Base-by-base conservation (phyloP, 2,113 vertebrate genomes). In the Brienomyrus longianalis region DNA sequence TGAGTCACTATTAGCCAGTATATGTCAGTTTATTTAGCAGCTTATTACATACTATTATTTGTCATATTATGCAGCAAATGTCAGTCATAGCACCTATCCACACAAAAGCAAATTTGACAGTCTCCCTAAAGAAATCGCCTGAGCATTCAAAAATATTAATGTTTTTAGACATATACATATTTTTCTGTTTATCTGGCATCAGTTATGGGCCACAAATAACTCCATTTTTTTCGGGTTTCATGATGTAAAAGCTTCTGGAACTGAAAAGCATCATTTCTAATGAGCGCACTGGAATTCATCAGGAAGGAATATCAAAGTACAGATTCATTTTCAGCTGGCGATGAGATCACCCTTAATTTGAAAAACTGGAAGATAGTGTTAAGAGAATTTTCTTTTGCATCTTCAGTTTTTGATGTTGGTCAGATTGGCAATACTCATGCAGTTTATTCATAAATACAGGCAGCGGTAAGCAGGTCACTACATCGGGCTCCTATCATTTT, bases 51-150 rank as follows among this genome's bases (percentile, higher is more conserved):
- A 50, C 48, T 85, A 85, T 85, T 85, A 27, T 27, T 48, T 48
- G 11, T 86, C 51, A 27, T 86, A 51, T 86, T 86, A 50, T 86
- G 83, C 83, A 86, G 48, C 83, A 86, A 85, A 86, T 51, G n/a
- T 86, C 83, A 51, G 83, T 86, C 45, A n/a, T 86, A 27, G 83
- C 19, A 50, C 45, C 45, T 15, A 51, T 51, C 45, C 83, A 80
- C 74, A 80, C 74, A 80, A 86, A 50, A 86, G 83, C 83, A 86
- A 50, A 50, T 86, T 23, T 48, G 48, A 86, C 45, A 80, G 74
- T 80, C 83, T 50, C 83, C 21, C 47, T 23, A 50, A n/a, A 86
- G 48, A 86, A 50, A 86, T 47, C 15, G 83, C 47, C 10, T 85
- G 45, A n/a, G 45, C 45, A 7, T 23, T 50, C 35, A 43, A 39